These are phyloP conservation scores for Psittacula derbiana DNA, from an alignment of 2,797 vertebrate species.

Conservation along the genomic window DNA sequence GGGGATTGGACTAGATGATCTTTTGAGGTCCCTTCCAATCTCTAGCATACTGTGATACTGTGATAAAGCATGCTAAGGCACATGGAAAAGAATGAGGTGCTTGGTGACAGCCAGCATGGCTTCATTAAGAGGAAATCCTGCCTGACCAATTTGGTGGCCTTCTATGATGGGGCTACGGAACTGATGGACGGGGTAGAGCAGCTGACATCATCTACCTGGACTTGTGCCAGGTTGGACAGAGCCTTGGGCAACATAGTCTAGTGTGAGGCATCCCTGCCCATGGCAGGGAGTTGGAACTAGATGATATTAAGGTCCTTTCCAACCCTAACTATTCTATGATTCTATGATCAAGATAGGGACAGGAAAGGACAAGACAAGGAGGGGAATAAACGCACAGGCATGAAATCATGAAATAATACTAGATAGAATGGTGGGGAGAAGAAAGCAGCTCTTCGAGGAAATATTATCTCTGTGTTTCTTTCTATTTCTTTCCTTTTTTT, in stretches of 20 bases:
- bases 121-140: not conserved
- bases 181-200: not conserved
- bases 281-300: not conserved
- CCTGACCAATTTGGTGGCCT: not conserved
- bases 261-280: not conserved
- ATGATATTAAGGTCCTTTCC: not conserved
- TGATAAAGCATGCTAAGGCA: not conserved
- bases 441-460: not conserved
- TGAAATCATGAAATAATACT: not conserved
- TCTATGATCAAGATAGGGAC: not conserved
- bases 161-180: not conserved
- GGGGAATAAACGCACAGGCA: not conserved
- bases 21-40: no score
- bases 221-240: not conserved
- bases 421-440: not conserved
- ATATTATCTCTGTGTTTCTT: not conserved
- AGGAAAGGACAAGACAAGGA: not conserved
- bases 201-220: not conserved
- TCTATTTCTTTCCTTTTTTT: not conserved
- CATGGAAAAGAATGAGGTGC: not conserved
- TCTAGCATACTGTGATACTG: no score
- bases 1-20: no score
- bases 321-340: not conserved
- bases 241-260: not conserved
- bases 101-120: not conserved